Evolutionary conservation across 2,113 vertebrate genomes (phyloP).

Genomic region (Ramphastos sulfuratus): DNA sequence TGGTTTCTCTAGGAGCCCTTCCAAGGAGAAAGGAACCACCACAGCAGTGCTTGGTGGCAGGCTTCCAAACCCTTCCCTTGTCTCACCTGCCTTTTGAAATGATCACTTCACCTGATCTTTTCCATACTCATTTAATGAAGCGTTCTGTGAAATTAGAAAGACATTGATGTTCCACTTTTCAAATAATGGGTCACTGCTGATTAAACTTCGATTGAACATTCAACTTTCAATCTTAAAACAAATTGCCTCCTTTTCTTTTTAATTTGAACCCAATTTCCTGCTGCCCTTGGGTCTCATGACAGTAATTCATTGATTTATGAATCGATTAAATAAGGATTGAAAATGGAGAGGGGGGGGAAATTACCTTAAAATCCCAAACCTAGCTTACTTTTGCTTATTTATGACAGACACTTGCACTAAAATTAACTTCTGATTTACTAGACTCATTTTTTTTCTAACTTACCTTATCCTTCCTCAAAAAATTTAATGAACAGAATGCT

Average conservation of each 20-base stretch:
- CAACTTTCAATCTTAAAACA: constrained; percentile 71
- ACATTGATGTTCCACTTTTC: constrained; percentile 66
- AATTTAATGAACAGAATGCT: constrained; percentile 38
- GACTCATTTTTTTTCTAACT: constrained; percentile 10
- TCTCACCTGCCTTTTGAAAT: constrained; percentile 19
- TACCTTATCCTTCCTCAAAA: constrained; percentile 15
- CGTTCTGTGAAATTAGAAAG: constrained; percentile 68
- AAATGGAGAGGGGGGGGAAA: background rate
- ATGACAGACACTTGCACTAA: constrained; percentile 5
- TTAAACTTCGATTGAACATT: constrained; percentile 74
- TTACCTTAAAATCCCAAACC: background rate
- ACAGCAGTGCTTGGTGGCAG: background rate
- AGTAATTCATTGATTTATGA: constrained; percentile 77
- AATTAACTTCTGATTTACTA: constrained; percentile 43
- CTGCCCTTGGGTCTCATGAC: constrained; percentile 50
- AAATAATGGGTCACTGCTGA: constrained; percentile 76
- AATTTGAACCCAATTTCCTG: constrained; percentile 71
- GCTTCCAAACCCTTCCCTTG: background rate
- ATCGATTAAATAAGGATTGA: constrained; percentile 55
- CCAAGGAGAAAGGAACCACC: background rate
- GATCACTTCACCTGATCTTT: constrained; percentile 37
- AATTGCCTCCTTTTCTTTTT: constrained; percentile 72
- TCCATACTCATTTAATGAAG: constrained; percentile 52
- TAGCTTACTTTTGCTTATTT: constrained; percentile 43
- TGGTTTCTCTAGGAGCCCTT: background rate